These are phyloP conservation scores for Parus major DNA, from an alignment of 2,113 vertebrate species.

Conservation along the genomic window DNA sequence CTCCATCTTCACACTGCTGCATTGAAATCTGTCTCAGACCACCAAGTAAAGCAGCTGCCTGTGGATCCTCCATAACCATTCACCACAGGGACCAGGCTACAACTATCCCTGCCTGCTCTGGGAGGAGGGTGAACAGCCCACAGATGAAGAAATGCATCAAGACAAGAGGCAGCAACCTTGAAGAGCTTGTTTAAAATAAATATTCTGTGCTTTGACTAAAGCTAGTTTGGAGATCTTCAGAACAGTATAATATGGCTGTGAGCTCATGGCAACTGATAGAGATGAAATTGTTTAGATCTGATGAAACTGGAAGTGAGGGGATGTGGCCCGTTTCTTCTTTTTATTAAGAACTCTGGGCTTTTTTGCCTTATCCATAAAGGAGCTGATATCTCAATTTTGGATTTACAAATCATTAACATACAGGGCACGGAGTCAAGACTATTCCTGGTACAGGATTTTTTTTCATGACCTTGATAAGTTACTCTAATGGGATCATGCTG, in stretches of 20 bases:
- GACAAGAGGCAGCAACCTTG: not conserved
- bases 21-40: not conserved
- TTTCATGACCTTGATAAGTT: slow-evolving; percentile 28
- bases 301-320: not conserved
- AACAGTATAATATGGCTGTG: not conserved
- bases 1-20: not conserved
- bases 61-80: not conserved
- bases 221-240: not conserved
- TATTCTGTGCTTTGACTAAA: not conserved
- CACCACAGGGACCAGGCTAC: not conserved
- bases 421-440: not conserved
- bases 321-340: not conserved
- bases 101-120: not conserved
- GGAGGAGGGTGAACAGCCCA: not conserved
- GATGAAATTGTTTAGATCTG: not conserved
- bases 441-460: not conserved
- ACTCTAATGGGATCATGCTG: slow-evolving; percentile 6
- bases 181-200: not conserved
- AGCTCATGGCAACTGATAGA: not conserved
- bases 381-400: not conserved
- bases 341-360: not conserved
- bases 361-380: not conserved
- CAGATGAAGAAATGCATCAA: not conserved
- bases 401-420: not conserved
- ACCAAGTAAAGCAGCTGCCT: not conserved